Evolutionary conservation across 2,888 invertebrate species (phyloP).

Genomic region (Eucera pruinosa): DNA sequence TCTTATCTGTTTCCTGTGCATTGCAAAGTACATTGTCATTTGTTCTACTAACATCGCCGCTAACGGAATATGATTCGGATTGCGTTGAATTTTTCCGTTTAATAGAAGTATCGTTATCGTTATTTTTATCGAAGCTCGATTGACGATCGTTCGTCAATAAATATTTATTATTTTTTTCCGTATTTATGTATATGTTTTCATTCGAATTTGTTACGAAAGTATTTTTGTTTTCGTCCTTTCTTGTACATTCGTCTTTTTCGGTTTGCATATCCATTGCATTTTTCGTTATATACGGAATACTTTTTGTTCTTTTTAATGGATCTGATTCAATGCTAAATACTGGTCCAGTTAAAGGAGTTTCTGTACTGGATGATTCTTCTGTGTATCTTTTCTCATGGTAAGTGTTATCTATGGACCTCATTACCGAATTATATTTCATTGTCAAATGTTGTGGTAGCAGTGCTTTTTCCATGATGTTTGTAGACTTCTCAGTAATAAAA

Average conservation of each 20-base stretch:
- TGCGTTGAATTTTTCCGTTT: not conserved
- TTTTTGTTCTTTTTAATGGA: not conserved
- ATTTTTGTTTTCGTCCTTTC: constrained; percentile 5
- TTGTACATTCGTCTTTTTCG: constrained; percentile 2
- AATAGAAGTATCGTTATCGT: not conserved
- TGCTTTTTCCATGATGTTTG: constrained; percentile 81
- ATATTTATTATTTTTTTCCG: not conserved
- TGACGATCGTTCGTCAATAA: not conserved
- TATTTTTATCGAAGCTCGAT: not conserved
- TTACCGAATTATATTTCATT: constrained; percentile 68
- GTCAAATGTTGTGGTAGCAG: constrained; percentile 78
- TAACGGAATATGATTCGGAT: constrained; percentile 9
- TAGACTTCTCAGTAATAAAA: constrained; percentile 81
- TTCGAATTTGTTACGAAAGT: not conserved
- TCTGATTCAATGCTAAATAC: not conserved
- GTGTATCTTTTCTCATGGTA: constrained; percentile 46
- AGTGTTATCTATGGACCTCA: constrained; percentile 43
- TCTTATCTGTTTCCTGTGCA: constrained; percentile 6
- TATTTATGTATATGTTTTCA: not conserved
- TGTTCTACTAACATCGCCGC: not conserved
- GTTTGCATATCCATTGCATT: constrained; percentile 1
- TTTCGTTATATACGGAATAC: not conserved
- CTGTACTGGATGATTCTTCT: constrained; percentile 30
- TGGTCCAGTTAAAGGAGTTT: constrained; percentile 20
- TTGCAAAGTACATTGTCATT: not conserved